Percentiles rank a stretch among this genome's conserved stretches.
phyloP scores from a whole-genome alignment of 1,140 invertebrate species.

The Pararge aegeria region DNA sequence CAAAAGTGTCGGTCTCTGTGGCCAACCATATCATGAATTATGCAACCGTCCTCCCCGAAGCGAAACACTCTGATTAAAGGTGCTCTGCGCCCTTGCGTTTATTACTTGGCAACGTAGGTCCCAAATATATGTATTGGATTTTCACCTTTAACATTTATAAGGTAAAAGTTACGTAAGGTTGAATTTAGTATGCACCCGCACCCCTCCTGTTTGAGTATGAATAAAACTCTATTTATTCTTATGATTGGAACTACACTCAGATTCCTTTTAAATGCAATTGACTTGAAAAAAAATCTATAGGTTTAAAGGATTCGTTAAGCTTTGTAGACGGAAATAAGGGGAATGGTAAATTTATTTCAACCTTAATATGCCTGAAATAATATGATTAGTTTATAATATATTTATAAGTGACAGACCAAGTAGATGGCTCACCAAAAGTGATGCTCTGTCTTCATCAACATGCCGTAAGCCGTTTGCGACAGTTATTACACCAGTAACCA shows the following conservation, averaged over 20 bases:
- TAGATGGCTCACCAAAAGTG: no score
- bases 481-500: no score
- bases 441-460: no score
- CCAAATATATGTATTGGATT: conserved; percentile 20
- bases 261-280: conserved; percentile 15
- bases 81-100: conserved; percentile 32
- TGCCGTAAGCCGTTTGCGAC: no score
- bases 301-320: neutral
- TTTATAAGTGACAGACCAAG: no score
- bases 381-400: no score
- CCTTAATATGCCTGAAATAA: neutral
- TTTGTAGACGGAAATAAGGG: conserved; percentile 3
- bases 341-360: neutral
- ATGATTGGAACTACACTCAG: conserved; percentile 13
- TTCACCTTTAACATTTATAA: conserved; percentile 16
- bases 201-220: conserved; percentile 3
- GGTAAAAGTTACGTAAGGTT: neutral
- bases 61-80: conserved; percentile 38
- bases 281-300: conserved; percentile 11
- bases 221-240: conserved; percentile 13
- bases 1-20: conserved; percentile 11
- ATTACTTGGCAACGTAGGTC: conserved; percentile 23
- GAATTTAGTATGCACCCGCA: neutral
- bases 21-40: conserved; percentile 35
- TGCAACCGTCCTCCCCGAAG: conserved; percentile 28